A percentile compares a stretch with the other conserved stretches of the same genome.
phyloP scores from a whole-genome alignment of 2,113 vertebrate species.

The Phodopus roborovskii region DNA sequence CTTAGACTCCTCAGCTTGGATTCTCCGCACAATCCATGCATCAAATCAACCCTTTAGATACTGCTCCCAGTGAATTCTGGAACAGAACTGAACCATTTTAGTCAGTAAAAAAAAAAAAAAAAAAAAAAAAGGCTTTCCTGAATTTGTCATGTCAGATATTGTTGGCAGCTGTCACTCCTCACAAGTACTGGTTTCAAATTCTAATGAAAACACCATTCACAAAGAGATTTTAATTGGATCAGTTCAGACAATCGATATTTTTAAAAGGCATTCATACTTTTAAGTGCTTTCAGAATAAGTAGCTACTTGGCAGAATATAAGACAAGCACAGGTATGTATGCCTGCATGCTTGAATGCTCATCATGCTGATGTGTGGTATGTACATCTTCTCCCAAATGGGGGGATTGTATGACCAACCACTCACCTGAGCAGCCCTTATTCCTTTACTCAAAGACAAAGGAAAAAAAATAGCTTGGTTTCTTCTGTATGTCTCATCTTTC shows the following conservation, averaged over 20 bases:
- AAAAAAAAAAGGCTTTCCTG: slow-evolving; percentile 41
- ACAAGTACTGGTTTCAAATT: slow-evolving; percentile 11
- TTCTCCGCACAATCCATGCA: neutral
- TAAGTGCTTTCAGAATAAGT: slow-evolving; percentile 49
- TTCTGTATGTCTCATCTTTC: neutral
- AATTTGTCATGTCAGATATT: slow-evolving; percentile 24
- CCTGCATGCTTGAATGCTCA: neutral
- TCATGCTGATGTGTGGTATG: neutral
- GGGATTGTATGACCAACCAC: neutral
- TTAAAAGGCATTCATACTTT: slow-evolving; percentile 1
- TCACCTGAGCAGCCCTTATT: neutral
- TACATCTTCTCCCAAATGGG: neutral
- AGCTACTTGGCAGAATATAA: neutral
- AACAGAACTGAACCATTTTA: neutral
- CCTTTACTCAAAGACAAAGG: neutral
- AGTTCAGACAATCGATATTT: slow-evolving; percentile 8
- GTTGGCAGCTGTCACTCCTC: slow-evolving; percentile 54
- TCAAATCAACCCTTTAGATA: neutral
- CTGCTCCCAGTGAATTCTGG: neutral
- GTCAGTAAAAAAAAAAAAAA: slow-evolving; percentile 21
- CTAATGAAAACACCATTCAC: slow-evolving; percentile 57
- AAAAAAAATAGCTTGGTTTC: neutral
- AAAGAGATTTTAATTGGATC: slow-evolving; percentile 49
- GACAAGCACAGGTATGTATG: neutral
- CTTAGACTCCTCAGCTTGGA: neutral